Evolutionary conservation across 2,797 vertebrate genomes (phyloP).

Genomic region (Pipistrellus nathusii): DNA sequence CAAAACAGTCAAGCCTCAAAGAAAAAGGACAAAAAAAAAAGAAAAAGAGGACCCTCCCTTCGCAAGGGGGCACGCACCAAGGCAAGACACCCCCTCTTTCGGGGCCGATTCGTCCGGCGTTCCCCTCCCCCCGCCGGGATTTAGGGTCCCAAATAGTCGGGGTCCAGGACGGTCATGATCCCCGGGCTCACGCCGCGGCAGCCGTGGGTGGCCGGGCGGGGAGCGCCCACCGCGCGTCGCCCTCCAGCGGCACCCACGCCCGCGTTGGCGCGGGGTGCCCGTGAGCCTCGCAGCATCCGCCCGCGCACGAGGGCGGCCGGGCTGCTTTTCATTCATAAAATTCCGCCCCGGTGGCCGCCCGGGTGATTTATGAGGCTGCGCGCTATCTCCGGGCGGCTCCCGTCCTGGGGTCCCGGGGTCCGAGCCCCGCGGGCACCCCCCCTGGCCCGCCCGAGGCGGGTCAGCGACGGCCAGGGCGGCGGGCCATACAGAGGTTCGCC

Average conservation of each 20-base stretch:
- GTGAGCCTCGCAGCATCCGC: background rate
- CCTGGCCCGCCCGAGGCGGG: constrained; percentile 4
- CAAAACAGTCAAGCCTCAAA: background rate
- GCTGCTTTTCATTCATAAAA: constrained; percentile 86
- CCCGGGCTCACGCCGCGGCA: background rate
- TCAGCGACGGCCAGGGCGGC: constrained; percentile 69
- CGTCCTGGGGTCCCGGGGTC: background rate
- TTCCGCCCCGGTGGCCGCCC: constrained; percentile 71
- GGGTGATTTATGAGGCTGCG: constrained; percentile 76
- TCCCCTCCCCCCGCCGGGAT: background rate
- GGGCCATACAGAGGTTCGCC: constrained; percentile 77
- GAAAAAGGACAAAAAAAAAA: background rate
- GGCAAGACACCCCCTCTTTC: background rate
- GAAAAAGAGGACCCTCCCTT: background rate
- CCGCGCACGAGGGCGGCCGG: constrained; percentile 71
- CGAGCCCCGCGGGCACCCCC: constrained; percentile 16
- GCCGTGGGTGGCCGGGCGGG: constrained; percentile 18
- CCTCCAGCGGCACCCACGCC: constrained; percentile 38
- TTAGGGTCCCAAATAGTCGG: background rate
- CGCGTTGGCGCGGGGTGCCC: background rate
- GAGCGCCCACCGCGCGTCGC: background rate
- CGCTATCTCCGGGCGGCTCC: constrained; percentile 27
- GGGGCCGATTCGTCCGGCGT: background rate
- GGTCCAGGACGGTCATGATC: background rate
- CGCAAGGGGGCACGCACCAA: background rate